phyloP scores from a whole-genome alignment of 1,140 invertebrate species.

The Lethocerus indicus region DNA sequence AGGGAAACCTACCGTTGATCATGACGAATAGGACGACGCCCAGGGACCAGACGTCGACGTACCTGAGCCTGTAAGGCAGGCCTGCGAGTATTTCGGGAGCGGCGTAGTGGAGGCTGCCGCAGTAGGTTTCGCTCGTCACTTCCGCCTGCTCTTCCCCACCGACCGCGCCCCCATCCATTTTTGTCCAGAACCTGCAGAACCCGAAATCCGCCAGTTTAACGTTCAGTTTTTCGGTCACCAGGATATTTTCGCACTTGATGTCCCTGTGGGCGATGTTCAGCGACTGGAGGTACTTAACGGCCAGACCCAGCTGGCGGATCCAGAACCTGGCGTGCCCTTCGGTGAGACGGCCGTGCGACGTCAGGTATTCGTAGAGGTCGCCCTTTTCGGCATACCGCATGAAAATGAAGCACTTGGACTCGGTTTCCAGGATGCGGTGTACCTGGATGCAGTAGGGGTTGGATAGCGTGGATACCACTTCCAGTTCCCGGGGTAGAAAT shows the following conservation, averaged over 20 bases:
- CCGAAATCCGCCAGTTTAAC: conserved; percentile 71
- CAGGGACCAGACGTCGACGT: conserved; percentile 44
- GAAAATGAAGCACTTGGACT: conserved; percentile 17
- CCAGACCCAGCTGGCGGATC: conserved; percentile 46
- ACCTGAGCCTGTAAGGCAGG: conserved; percentile 37
- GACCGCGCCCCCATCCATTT: conserved; percentile 30
- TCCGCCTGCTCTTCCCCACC: too few relatives aligned
- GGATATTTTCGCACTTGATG: conserved; percentile 61
- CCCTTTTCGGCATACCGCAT: conserved; percentile 38
- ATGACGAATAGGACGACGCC: conserved; percentile 50
- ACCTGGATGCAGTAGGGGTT: conserved; percentile 53
- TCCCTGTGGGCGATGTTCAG: conserved; percentile 56
- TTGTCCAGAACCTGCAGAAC: conserved; percentile 36
- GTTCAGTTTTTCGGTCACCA: conserved; percentile 49
- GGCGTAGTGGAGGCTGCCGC: conserved; percentile 50
- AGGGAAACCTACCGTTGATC: conserved; percentile 39
- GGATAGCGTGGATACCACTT: conserved; percentile 45
- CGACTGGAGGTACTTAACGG: conserved; percentile 49
- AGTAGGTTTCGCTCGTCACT: conserved; percentile 43
- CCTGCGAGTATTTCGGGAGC: conserved; percentile 50
- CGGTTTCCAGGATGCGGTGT: conserved; percentile 45
- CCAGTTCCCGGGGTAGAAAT: conserved; percentile 56
- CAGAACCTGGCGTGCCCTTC: conserved; percentile 45
- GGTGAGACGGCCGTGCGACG: conserved; percentile 37
- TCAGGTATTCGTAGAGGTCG: conserved; percentile 43